Base-by-base conservation (phyloP, 1,140 invertebrate species). In the Lasaia peninsularis region DNA sequence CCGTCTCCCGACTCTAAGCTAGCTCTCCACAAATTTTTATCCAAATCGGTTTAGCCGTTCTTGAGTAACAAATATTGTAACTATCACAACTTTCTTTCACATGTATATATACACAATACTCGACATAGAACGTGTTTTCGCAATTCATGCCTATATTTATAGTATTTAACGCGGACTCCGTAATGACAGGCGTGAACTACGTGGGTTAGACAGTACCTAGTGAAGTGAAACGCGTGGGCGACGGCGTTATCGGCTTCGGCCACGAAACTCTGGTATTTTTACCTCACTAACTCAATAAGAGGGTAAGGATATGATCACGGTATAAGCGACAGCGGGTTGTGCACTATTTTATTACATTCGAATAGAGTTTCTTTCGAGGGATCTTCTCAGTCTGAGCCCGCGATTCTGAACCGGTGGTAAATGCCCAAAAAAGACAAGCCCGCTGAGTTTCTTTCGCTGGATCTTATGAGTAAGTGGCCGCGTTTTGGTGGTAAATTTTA, bases 221-320 rank as follows among this genome's bases (percentile, higher is more conserved):
- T 37, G 60, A 60, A 58, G 65, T 60, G 63, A 60, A 62, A 59
- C 58, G 60, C 56, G 64, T 67, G 63, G 69, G 69, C 65, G 66
- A 61, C 58, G 55, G 62, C 61, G 62, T 73, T 76, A 71, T 71
- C 69, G 69, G 52, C 64, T 65, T 60, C 70, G 66, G 64, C 63
- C 66, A 70, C 71, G 69, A 69, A 70, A 70, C 69, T 69, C 65
- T 68, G 63, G 69, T 73, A 78, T 78, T 78, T 78, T 75, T 80
- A 72, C 70, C 70, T 61, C 66, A 63, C 65, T 66, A 71, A 71
- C 63, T 69, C 64, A 69, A 63, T 66, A 63, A 53, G 52, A 53
- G 31, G 34, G 18, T 33, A 33, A 33, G 32, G 18, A 16, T 20
- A 2, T 9, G 18, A 18, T 10, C 20, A 48, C 4, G 4, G 3